These are phyloP conservation scores for Ambastaia sidthimunki DNA, from an alignment of 2,797 vertebrate species.

Conservation along the genomic window DNA sequence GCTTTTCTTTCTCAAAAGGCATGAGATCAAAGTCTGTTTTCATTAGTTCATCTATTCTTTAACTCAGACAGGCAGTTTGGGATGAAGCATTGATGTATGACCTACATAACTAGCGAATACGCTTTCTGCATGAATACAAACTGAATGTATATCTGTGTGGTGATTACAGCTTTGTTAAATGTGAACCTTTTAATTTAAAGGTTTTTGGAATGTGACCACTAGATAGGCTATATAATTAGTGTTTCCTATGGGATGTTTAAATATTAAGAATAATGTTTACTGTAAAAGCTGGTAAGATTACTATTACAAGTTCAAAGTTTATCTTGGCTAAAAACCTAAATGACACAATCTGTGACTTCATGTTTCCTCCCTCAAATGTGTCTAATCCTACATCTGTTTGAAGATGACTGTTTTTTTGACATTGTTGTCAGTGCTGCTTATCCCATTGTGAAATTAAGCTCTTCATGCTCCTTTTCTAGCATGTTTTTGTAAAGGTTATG, in stretches of 20 bases:
- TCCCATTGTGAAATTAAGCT: neutral
- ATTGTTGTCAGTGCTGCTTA: neutral
- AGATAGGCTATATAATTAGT: neutral
- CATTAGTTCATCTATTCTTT: conserved; percentile 46
- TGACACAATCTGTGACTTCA: too few relatives aligned
- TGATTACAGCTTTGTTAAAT: conserved; percentile 1
- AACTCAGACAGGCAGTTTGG: conserved; percentile 19
- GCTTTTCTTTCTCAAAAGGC: conserved; percentile 23
- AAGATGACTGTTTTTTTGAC: neutral
- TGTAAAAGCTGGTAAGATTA: neutral
- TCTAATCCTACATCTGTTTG: neutral
- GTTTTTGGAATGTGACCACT: neutral
- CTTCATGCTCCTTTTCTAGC: neutral
- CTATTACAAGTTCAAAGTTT: too few relatives aligned
- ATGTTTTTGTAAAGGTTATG: neutral
- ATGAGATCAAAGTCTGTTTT: conserved; percentile 50
- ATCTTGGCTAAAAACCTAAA: too few relatives aligned
- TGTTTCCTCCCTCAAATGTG: too few relatives aligned
- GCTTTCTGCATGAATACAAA: conserved; percentile 20
- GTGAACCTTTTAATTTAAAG: neutral
- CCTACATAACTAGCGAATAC: conserved; percentile 43
- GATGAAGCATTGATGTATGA: conserved; percentile 40
- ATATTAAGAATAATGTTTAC: conserved; percentile 2
- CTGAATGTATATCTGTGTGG: conserved; percentile 8
- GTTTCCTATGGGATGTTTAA: neutral